Evolutionary conservation across 1,140 invertebrate genomes (phyloP).

Genomic region (Schlechtendalia chinensis): DNA sequence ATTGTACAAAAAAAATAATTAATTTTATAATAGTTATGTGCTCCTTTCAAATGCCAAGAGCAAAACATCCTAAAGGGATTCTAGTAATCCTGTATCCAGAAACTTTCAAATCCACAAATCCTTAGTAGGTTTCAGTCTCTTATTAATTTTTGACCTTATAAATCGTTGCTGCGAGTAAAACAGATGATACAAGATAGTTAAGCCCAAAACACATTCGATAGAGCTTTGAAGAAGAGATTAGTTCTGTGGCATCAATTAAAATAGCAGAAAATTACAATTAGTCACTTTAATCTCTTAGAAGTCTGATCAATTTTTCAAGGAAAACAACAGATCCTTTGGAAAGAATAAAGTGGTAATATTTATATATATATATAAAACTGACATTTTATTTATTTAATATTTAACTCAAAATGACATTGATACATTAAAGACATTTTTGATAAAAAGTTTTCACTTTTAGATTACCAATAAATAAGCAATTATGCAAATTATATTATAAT

Average conservation of each 20-base stretch:
- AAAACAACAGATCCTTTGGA: background rate
- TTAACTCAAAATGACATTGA: background rate
- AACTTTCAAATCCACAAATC: slow-evolving; percentile 37
- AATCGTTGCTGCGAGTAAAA: slow-evolving; percentile 28
- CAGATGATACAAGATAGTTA: slow-evolving; percentile 26
- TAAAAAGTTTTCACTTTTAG: background rate
- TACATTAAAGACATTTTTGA: background rate
- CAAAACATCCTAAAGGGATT: background rate
- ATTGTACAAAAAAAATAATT: no score
- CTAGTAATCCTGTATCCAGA: slow-evolving; percentile 9
- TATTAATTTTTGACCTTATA: slow-evolving; percentile 47
- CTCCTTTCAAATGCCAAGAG: background rate
- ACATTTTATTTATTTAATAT: background rate
- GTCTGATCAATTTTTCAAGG: slow-evolving; percentile 12
- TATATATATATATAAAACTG: background rate
- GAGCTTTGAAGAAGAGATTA: slow-evolving; percentile 34
- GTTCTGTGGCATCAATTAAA: slow-evolving; percentile 37
- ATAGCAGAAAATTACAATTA: slow-evolving; percentile 45
- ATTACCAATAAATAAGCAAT: background rate
- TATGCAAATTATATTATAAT: no score
- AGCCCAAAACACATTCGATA: slow-evolving; percentile 18
- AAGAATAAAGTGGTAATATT: no score
- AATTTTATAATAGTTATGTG: background rate
- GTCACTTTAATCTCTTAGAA: slow-evolving; percentile 28
- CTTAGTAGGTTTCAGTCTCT: slow-evolving; percentile 29